Evolutionary conservation across 2,888 invertebrate genomes (phyloP).

Genomic region (Hemistola chrysoprasaria): DNA sequence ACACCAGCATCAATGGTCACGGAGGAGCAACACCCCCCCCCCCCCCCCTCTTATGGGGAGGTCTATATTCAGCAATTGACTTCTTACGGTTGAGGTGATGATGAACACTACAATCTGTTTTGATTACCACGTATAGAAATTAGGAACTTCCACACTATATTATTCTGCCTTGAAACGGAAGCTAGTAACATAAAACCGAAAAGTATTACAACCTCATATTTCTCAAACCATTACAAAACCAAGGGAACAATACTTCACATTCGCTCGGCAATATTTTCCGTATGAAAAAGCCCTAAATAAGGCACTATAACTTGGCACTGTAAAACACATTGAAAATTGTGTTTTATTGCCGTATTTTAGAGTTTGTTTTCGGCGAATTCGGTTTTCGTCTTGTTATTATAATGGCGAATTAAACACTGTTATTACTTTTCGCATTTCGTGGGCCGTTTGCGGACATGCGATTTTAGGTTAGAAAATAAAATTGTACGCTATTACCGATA

Average conservation of each 20-base stretch:
- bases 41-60: too few species aligned
- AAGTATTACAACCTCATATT: constrained; percentile 17
- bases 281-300: too few species aligned
- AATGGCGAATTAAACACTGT: constrained; percentile 55
- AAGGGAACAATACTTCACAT: too few species aligned
- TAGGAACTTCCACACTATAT: too few species aligned
- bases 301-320: not conserved
- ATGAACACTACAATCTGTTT: too few species aligned
- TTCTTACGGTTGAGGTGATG: too few species aligned
- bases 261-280: too few species aligned
- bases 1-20: too few species aligned
- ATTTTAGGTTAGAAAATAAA: constrained; percentile 47
- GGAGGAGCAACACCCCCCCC: too few species aligned
- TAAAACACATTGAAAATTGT: not conserved
- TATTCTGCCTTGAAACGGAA: too few species aligned
- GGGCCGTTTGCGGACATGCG: constrained; percentile 53
- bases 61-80: too few species aligned
- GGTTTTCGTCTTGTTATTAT: constrained; percentile 46
- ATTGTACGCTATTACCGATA: constrained; percentile 25
- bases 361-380: constrained; percentile 1
- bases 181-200: constrained; percentile 2
- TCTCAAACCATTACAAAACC: not conserved
- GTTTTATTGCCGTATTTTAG: not conserved
- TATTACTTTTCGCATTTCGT: constrained; percentile 58
- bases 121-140: too few species aligned